Base-by-base conservation (phyloP, 1,140 invertebrate species). In the Drosophila tani region DNA sequence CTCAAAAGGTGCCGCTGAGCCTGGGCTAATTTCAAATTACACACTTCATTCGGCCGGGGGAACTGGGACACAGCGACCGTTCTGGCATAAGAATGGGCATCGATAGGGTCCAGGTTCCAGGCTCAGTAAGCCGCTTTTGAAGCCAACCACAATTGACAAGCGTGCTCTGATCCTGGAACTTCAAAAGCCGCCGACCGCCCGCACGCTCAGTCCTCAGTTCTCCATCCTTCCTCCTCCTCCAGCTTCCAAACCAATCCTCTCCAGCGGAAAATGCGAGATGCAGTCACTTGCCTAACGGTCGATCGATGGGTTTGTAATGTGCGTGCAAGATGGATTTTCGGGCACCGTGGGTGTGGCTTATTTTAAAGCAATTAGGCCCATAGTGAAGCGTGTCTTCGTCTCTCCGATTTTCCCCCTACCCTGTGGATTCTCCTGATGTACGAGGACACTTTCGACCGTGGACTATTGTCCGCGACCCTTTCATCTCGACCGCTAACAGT, bases 301-400 rank as follows among this genome's bases (percentile, higher is more conserved):
- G 66, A 71, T 70, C 67, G 64, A 60, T 66, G 45, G 71, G 49
- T 60, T 69, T 47, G 58, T 88, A 90, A 88, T 84, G 81, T 85
- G 85, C 85, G 81, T 88, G 84, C 84, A 90, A 90, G 78, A 90
- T 88, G 85, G 75, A 77, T 88, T 75, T 81, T 90, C 78, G 78
- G 77, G 73, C 62, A 68, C 63, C 75, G 83, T 87, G 84, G 84
- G 84, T 84, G 84, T 88, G 80, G 78, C 85, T 80, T 90, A 85
- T 90, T 90, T 81, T 90, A 90, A 90, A 82, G 85, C 85, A 90
- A 90, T 90, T 90, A 90, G 81, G 82, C 63, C 68, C 81, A 64
- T 62, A 79, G 56, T 74, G 85, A 90, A 90, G 85, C 85, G 85
- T 90, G 85, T 90, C 85, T 87, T 73, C 64, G 56, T 50, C 62